Conservation (phyloP, 2,888 invertebrate genomes). For the Nemotelus nigrinus region DNA sequence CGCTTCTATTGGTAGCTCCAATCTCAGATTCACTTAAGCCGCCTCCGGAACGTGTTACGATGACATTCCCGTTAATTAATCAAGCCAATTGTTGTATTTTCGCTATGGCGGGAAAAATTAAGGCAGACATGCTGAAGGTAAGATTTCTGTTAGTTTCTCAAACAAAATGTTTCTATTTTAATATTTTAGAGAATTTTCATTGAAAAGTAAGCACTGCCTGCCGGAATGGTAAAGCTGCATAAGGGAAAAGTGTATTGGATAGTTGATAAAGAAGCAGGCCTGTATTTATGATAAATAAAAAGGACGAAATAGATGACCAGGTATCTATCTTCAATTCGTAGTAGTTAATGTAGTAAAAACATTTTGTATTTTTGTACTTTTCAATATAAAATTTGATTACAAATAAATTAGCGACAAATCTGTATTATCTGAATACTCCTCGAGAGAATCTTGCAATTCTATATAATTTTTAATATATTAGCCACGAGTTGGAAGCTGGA, state of each 20-base stretch:
- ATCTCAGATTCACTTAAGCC: constrained; percentile 97
- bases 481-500: constrained; percentile 65
- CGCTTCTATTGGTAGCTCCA: constrained; percentile 78
- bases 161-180: not conserved
- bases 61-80: constrained; percentile 91
- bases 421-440: constrained; percentile 29
- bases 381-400: not conserved
- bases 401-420: constrained; percentile 18
- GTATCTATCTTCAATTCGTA: no score
- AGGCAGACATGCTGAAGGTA: constrained; percentile 90
- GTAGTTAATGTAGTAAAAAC: no score
- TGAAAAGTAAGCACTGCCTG: constrained; percentile 81
- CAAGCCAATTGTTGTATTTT: constrained; percentile 85
- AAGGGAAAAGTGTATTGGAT: constrained; percentile 76
- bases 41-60: constrained; percentile 87
- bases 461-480: no score
- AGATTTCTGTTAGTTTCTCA: not conserved
- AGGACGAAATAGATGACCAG: no score
- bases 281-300: not conserved
- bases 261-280: constrained; percentile 68
- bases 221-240: constrained; percentile 76
- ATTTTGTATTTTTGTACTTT: no score
- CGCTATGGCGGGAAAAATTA: constrained; percentile 83
- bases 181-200: constrained; percentile 78
- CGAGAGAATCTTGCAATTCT: not conserved